Conservation (phyloP, 2,113 vertebrate genomes). For the Dromas ardeola region DNA sequence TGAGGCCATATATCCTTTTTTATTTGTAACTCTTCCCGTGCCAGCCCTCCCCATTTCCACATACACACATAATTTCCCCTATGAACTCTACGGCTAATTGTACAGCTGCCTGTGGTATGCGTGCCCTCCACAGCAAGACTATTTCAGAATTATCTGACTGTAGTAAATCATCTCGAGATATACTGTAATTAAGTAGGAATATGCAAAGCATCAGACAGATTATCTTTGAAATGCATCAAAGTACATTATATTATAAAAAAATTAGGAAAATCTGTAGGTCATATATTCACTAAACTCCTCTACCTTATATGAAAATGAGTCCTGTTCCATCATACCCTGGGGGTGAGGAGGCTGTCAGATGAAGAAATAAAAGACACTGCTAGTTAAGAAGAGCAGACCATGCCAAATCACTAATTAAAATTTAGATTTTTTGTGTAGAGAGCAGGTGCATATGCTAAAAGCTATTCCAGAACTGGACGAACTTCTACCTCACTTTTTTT, state of each 20-base stretch:
- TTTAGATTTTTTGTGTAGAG: background rate
- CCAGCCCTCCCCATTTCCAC: background rate
- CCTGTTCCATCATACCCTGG: constrained; percentile 39
- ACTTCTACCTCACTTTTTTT: background rate
- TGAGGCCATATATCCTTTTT: background rate
- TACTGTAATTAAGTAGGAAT: constrained; percentile 52
- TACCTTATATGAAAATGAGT: constrained; percentile 65
- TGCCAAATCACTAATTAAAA: constrained; percentile 73
- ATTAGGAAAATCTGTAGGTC: constrained; percentile 52
- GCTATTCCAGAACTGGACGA: background rate
- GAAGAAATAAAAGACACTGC: constrained; percentile 68
- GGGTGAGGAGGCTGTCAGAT: constrained; percentile 50
- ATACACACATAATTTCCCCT: background rate
- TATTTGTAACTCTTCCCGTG: background rate
- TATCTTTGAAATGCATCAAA: constrained; percentile 68
- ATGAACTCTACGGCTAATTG: background rate
- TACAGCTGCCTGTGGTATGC: constrained; percentile 15
- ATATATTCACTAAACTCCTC: constrained; percentile 49
- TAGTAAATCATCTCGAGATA: constrained; percentile 57
- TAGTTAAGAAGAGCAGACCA: constrained; percentile 67
- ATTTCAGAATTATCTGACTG: constrained; percentile 10
- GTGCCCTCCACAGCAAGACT: background rate
- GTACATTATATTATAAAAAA: constrained; percentile 31
- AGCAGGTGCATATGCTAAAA: constrained; percentile 58
- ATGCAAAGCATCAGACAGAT: constrained; percentile 63